phyloP scores from a whole-genome alignment of 2,888 invertebrate genomes.

The Bembecia ichneumoniformis region DNA sequence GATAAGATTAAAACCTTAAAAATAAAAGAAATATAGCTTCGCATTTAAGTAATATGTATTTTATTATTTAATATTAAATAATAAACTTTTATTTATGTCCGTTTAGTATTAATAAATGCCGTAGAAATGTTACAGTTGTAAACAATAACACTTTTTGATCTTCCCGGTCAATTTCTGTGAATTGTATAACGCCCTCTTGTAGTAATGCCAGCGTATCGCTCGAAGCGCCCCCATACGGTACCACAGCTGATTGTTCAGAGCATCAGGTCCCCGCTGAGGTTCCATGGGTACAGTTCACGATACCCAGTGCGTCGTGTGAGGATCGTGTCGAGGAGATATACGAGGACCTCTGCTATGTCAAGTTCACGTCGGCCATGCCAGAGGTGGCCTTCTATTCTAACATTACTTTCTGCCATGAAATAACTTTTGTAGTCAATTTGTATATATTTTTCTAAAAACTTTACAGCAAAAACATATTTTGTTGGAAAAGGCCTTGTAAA shows the following conservation, averaged over 20 bases:
- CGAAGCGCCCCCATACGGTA: conserved; percentile 38
- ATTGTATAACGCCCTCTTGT: conserved; percentile 15
- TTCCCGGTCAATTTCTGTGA: not conserved
- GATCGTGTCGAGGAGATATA: conserved; percentile 87
- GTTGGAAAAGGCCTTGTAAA: no score
- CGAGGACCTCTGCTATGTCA: conserved; percentile 90
- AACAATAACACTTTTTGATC: no score
- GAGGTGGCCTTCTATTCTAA: conserved; percentile 67
- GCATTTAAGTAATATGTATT: no score
- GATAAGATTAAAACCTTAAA: no score
- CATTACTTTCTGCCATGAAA: not conserved
- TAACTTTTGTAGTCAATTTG: not conserved
- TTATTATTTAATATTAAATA: no score
- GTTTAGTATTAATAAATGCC: no score
- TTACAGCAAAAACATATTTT: not conserved
- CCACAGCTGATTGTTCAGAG: conserved; percentile 25
- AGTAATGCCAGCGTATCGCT: conserved; percentile 40
- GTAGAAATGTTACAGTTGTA: no score
- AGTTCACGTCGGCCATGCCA: conserved; percentile 78
- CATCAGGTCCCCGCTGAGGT: conserved; percentile 45
- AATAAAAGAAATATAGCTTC: no score
- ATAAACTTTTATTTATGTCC: no score
- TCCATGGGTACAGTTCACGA: conserved; percentile 78
- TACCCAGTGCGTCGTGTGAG: conserved; percentile 72
- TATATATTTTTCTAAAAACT: no score